Evolutionary conservation across 1,140 invertebrate genomes (phyloP).

Genomic region (Globodera rostochiensis): DNA sequence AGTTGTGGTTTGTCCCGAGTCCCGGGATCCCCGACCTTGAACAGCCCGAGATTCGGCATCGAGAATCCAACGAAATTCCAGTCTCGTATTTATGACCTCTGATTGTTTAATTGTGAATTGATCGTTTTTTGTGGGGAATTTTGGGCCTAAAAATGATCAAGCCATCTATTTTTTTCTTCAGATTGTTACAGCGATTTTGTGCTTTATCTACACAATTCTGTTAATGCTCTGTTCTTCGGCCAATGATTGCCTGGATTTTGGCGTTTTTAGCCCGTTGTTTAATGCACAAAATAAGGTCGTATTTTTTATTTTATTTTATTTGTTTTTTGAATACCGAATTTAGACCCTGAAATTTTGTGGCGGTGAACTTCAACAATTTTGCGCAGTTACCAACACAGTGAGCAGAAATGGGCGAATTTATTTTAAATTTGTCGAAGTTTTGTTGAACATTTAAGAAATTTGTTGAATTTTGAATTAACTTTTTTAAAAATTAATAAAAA

Average conservation of each 20-base stretch:
- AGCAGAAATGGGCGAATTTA: not conserved
- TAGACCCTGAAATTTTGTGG: slow-evolving; percentile 56
- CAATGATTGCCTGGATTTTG: slow-evolving; percentile 51
- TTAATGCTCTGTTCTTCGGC: slow-evolving; percentile 41
- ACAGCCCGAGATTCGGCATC: too few species aligned
- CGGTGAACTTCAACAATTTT: slow-evolving; percentile 58
- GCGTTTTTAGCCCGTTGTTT: slow-evolving; percentile 50
- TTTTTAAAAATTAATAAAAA: too few species aligned
- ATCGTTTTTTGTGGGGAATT: too few species aligned
- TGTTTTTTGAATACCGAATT: slow-evolving; percentile 35
- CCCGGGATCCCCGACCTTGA: too few species aligned
- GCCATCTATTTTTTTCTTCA: not conserved
- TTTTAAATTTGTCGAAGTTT: too few species aligned
- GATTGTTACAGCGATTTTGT: slow-evolving; percentile 49
- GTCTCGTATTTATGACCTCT: too few species aligned
- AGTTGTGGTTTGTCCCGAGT: slow-evolving; percentile 25
- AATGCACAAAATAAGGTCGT: slow-evolving; percentile 22
- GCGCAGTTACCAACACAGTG: slow-evolving; percentile 57
- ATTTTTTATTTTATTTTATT: slow-evolving; percentile 32
- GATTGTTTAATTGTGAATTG: too few species aligned
- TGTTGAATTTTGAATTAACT: too few species aligned
- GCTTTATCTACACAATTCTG: slow-evolving; percentile 52
- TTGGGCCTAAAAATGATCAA: too few species aligned
- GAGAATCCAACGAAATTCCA: too few species aligned
- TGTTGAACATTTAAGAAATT: too few species aligned